Evolutionary conservation across 1,140 invertebrate species (phyloP).

Genomic region (Ostrea denselamellosa): DNA sequence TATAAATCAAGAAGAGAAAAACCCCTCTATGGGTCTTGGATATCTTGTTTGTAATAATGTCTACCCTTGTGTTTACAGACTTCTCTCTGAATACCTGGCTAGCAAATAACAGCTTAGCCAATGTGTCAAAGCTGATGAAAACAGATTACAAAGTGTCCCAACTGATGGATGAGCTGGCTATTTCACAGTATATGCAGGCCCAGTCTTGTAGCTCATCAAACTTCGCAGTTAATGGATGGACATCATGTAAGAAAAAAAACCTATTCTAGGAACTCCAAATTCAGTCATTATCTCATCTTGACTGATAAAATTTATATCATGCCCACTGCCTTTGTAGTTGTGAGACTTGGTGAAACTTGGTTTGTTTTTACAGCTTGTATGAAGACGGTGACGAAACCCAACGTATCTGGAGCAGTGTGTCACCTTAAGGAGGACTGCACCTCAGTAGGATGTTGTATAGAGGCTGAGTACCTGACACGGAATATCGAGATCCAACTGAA

Average conservation of each 20-base stretch:
- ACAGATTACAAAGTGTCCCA: conserved; percentile 44
- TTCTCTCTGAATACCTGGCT: conserved; percentile 49
- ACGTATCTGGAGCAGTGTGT: conserved; percentile 44
- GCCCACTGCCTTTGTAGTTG: too few species aligned
- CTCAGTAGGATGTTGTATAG: conserved; percentile 55
- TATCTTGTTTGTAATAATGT: background rate
- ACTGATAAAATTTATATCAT: too few species aligned
- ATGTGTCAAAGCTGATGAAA: background rate
- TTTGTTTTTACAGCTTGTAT: conserved; percentile 31
- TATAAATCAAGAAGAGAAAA: background rate
- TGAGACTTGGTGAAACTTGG: too few species aligned
- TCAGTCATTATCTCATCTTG: too few species aligned
- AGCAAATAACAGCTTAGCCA: background rate
- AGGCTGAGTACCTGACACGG: conserved; percentile 50
- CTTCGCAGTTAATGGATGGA: conserved; percentile 31
- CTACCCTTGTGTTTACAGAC: conserved; percentile 22
- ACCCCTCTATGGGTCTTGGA: background rate
- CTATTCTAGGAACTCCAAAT: background rate
- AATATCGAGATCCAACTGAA: conserved; percentile 49
- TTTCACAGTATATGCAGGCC: conserved; percentile 42
- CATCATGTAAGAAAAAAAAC: conserved; percentile 36
- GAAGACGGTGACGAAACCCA: conserved; percentile 13
- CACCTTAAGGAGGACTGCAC: conserved; percentile 55
- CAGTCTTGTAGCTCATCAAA: conserved; percentile 16
- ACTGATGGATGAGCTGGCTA: conserved; percentile 32